Percentiles rank a stretch among this genome's conserved stretches.
These are phyloP conservation scores for Lymantria dispar DNA, from an alignment of 2,888 invertebrate species.

Conservation along the genomic window DNA sequence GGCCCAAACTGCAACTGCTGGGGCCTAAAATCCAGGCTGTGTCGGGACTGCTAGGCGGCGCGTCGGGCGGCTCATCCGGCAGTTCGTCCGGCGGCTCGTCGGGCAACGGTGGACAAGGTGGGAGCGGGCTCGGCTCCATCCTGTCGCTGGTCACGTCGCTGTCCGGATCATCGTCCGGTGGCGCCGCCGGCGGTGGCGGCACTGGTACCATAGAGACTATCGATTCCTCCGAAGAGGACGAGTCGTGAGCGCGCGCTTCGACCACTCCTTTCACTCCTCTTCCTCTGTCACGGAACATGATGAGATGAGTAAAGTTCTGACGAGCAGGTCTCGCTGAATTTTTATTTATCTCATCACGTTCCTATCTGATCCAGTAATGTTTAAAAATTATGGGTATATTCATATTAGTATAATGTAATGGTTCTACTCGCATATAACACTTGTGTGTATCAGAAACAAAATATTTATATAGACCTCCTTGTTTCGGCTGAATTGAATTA, in stretches of 20 bases:
- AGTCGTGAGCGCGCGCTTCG: constrained; percentile 51
- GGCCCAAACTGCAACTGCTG: constrained; percentile 86
- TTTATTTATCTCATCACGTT: background rate
- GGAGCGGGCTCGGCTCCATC: constrained; percentile 74
- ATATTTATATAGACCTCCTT: too few species aligned
- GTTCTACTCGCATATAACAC: too few species aligned
- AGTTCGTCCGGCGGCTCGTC: constrained; percentile 57
- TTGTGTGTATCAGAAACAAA: too few species aligned
- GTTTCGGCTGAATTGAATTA: too few species aligned
- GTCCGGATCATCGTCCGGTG: constrained; percentile 74
- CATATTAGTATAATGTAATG: too few species aligned
- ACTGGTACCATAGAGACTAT: constrained; percentile 66
- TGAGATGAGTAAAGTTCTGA: background rate
- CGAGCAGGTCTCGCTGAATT: background rate
- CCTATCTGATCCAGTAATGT: background rate
- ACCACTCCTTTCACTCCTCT: constrained; percentile 12
- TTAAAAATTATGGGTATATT: too few species aligned
- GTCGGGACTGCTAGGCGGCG: constrained; percentile 80
- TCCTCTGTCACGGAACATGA: background rate
- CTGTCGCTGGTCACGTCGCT: constrained; percentile 73
- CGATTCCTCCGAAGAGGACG: constrained; percentile 74
- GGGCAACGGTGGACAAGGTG: constrained; percentile 80
- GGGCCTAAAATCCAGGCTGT: constrained; percentile 84
- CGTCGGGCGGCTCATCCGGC: constrained; percentile 72
- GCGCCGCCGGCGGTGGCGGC: constrained; percentile 48